phyloP scores from a whole-genome alignment of 2,113 vertebrate genomes.

The Harpagus bidentatus region DNA sequence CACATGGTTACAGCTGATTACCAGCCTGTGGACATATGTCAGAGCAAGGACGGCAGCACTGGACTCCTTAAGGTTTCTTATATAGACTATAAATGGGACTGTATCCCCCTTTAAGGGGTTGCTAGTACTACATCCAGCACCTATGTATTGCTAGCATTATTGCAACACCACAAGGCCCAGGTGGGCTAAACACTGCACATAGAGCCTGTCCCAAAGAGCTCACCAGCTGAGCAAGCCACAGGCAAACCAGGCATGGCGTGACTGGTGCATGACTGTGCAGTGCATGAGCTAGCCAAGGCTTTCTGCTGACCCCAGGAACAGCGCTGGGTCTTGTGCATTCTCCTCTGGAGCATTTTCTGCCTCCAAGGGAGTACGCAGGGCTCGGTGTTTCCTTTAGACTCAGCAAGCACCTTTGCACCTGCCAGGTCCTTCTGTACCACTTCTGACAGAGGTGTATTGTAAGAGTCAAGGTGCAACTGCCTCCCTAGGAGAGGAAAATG shows the following conservation, averaged over 20 bases:
- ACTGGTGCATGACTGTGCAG: rapidly evolving
- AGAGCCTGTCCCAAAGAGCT: not conserved
- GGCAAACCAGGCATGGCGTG: rapidly evolving
- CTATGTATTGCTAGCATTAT: not conserved
- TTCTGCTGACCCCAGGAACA: not conserved
- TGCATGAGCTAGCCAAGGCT: rapidly evolving
- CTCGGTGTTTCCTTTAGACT: not conserved
- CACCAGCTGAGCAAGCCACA: not conserved
- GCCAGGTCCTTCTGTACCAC: not conserved
- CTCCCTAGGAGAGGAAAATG: not conserved
- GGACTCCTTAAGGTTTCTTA: not conserved
- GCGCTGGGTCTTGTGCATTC: not conserved
- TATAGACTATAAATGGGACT: rapidly evolving
- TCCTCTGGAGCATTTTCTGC: not conserved
- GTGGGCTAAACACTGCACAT: not conserved
- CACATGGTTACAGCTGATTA: not conserved
- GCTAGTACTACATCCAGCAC: not conserved
- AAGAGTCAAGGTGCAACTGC: not conserved
- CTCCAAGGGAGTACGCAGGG: rapidly evolving
- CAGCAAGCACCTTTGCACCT: not conserved
- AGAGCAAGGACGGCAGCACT: not conserved
- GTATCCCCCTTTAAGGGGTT: not conserved
- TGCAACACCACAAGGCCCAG: constrained; percentile 3
- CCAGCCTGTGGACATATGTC: not conserved
- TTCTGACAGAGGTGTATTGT: not conserved